Conservation (phyloP, 2,797 vertebrate genomes). For the Helicolenus hilgendorfi region DNA sequence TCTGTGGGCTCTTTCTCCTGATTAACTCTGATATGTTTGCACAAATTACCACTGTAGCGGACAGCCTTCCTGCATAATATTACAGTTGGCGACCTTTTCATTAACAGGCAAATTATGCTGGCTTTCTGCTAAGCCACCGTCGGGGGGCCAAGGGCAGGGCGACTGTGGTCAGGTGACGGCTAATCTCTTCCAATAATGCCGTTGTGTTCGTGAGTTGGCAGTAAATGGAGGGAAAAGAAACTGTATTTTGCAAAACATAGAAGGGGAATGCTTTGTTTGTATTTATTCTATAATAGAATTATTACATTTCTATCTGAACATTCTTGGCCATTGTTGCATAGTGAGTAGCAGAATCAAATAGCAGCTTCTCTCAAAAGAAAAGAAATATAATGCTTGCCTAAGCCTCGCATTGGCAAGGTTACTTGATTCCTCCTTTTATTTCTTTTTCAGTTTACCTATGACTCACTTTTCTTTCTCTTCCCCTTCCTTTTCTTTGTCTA, state of each 20-base stretch:
- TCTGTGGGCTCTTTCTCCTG: constrained; percentile 34
- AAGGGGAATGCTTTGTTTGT: not conserved
- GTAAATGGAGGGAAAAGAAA: not conserved
- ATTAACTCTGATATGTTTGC: constrained; percentile 63
- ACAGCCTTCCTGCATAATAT: constrained; percentile 37
- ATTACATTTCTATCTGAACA: not conserved
- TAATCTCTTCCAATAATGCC: constrained; percentile 25
- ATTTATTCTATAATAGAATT: not conserved
- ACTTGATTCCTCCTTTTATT: not conserved
- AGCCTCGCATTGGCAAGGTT: not conserved
- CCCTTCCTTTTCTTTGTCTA: not conserved
- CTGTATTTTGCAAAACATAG: not conserved
- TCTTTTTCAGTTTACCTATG: not conserved
- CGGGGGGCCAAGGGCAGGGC: not conserved
- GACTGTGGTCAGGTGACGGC: constrained; percentile 4
- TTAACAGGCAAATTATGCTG: constrained; percentile 54
- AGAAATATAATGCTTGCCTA: not conserved
- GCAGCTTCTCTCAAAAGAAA: not conserved
- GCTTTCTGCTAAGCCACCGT: not conserved
- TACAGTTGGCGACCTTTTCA: constrained; percentile 58
- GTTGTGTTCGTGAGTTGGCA: not conserved
- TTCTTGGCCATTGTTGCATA: not conserved
- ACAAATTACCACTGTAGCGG: constrained; percentile 47
- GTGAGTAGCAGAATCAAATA: not conserved
- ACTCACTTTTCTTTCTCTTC: not conserved